phyloP scores from a whole-genome alignment of 2,888 invertebrate genomes.

The Teinopalpus imperialis region DNA sequence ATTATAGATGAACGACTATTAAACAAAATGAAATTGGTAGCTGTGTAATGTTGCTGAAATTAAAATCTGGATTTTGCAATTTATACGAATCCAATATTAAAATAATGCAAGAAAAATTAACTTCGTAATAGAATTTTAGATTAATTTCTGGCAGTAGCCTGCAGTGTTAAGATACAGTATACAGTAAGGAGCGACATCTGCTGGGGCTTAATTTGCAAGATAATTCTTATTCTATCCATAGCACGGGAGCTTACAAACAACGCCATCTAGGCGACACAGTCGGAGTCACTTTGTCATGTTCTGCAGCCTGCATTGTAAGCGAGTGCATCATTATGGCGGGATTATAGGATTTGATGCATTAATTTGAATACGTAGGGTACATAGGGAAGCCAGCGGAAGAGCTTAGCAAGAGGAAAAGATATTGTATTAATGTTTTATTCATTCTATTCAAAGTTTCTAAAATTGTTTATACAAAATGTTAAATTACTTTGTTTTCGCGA shows the following conservation, averaged over 20 bases:
- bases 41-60: conserved; percentile 16
- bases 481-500: conserved; percentile 6
- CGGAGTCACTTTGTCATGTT: conserved; percentile 44
- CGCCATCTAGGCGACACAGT: conserved; percentile 54
- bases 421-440: conserved; percentile 27
- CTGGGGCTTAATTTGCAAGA: conserved; percentile 29
- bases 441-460: conserved; percentile 15
- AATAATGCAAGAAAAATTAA: conserved; percentile 18
- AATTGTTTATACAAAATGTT: conserved; percentile 21
- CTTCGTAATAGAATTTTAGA: conserved; percentile 13
- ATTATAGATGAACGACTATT: no score
- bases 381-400: conserved; percentile 21
- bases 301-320: conserved; percentile 30
- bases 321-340: conserved; percentile 33
- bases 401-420: conserved; percentile 23
- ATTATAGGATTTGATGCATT: conserved; percentile 32
- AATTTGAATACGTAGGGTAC: conserved; percentile 28
- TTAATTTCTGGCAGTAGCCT: conserved; percentile 22
- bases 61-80: conserved; percentile 5
- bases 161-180: conserved; percentile 16
- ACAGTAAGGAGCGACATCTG: conserved; percentile 40
- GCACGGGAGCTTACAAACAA: conserved; percentile 31
- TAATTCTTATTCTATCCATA: conserved; percentile 23
- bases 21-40: no score
- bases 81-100: conserved; percentile 14